Conservation (phyloP, 2,888 invertebrate genomes). For the Formica aserva region DNA sequence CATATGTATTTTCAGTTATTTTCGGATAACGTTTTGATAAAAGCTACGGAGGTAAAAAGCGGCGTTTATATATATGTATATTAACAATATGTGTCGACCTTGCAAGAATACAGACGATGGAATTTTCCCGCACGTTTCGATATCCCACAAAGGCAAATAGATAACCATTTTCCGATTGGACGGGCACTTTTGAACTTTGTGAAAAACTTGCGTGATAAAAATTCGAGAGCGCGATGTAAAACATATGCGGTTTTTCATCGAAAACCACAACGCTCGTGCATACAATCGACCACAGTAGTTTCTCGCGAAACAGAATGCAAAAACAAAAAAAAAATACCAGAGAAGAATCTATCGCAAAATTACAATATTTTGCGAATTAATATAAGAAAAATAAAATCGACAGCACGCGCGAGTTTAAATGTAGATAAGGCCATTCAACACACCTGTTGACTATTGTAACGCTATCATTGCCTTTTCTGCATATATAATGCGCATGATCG, state of each 20-base stretch:
- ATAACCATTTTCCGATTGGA: conserved; percentile 42
- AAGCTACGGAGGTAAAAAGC: background rate
- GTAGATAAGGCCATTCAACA: background rate
- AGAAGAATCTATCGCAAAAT: background rate
- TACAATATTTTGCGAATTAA: background rate
- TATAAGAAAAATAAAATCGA: background rate
- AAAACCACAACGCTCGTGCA: conserved; percentile 35
- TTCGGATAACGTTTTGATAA: background rate
- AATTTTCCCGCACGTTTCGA: conserved; percentile 26
- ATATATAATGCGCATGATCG: conserved; percentile 11
- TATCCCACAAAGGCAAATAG: conserved; percentile 29
- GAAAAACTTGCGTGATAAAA: conserved; percentile 49
- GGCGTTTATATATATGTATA: background rate
- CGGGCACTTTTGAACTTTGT: conserved; percentile 30
- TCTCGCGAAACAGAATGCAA: background rate
- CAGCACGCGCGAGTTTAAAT: background rate
- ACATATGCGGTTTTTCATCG: conserved; percentile 19
- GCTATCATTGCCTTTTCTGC: background rate
- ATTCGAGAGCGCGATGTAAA: conserved; percentile 33
- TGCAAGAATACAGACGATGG: conserved; percentile 16
- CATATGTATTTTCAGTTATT: background rate
- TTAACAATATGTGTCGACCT: conserved; percentile 9
- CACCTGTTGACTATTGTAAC: conserved; percentile 47
- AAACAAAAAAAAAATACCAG: background rate
- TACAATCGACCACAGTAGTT: background rate